phyloP scores from a whole-genome alignment of 2,888 invertebrate genomes.

The Catocala fraxini region DNA sequence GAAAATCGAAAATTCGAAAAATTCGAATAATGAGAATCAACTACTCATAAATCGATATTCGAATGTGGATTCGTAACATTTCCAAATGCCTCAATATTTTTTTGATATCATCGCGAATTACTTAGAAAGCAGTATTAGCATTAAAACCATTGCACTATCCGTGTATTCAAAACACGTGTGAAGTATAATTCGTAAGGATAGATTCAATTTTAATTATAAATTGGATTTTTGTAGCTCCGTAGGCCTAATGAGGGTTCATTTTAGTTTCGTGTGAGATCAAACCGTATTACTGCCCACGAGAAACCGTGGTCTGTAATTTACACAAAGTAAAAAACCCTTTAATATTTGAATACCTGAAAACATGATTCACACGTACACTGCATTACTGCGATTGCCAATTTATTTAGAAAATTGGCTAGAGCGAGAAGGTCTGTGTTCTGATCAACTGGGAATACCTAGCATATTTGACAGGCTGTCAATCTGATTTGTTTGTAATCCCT shows the following conservation, averaged over 20 bases:
- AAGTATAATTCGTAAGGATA: background rate
- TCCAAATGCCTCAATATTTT: no score
- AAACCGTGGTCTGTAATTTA: no score
- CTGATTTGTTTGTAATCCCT: background rate
- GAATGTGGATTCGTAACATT: no score
- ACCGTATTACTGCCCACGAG: background rate
- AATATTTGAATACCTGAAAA: background rate
- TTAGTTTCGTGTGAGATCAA: background rate
- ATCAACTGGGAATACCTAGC: background rate
- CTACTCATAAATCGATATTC: no score
- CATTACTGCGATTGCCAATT: slow-evolving; percentile 1
- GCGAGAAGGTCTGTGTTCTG: background rate
- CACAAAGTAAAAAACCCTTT: background rate
- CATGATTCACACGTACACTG: background rate
- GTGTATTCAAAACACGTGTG: background rate
- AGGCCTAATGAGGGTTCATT: background rate
- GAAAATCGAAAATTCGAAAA: no score
- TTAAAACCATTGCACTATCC: no score
- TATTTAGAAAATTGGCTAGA: slow-evolving; percentile 1
- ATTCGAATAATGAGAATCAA: no score
- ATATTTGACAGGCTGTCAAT: slow-evolving; percentile 2
- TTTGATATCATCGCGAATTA: no score
- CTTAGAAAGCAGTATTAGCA: no score
- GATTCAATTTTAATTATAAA: slow-evolving; percentile 4
- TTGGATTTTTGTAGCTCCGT: background rate